Conservation (phyloP, 2,113 vertebrate genomes). For the Chionis minor region DNA sequence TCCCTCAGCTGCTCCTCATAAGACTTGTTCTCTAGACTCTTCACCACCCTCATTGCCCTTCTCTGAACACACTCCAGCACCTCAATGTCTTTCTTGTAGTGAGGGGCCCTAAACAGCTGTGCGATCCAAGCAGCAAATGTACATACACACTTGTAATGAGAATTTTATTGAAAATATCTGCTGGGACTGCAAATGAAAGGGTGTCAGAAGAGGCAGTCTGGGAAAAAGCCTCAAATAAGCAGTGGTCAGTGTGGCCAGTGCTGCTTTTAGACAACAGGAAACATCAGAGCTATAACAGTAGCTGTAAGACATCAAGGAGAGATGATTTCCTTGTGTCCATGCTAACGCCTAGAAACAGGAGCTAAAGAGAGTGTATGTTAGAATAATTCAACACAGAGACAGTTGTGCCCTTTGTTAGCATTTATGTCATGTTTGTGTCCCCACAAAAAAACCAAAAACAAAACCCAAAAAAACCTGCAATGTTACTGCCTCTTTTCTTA, state of each 20-base stretch:
- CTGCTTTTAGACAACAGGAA: not conserved
- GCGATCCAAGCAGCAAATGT: not conserved
- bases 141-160: not conserved
- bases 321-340: rapidly evolving
- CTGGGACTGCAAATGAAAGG: not conserved
- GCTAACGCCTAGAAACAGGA: not conserved
- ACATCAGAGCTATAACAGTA: not conserved
- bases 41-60: not conserved
- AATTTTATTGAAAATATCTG: not conserved
- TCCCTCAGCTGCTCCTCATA: not conserved
- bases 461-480: too few species aligned
- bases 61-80: not conserved
- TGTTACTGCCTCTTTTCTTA: not conserved
- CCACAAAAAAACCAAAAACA: not conserved
- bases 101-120: not conserved
- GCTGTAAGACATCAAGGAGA: not conserved
- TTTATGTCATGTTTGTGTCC: not conserved
- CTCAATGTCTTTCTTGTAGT: not conserved
- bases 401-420: not conserved
- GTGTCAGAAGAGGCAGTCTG: not conserved
- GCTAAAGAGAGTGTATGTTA: not conserved
- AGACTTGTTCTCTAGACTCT: not conserved
- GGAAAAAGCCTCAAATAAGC: not conserved
- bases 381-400: not conserved
- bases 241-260: rapidly evolving